Conservation (phyloP, 2,113 vertebrate genomes). For the Sarotherodon lohbergeri region DNA sequence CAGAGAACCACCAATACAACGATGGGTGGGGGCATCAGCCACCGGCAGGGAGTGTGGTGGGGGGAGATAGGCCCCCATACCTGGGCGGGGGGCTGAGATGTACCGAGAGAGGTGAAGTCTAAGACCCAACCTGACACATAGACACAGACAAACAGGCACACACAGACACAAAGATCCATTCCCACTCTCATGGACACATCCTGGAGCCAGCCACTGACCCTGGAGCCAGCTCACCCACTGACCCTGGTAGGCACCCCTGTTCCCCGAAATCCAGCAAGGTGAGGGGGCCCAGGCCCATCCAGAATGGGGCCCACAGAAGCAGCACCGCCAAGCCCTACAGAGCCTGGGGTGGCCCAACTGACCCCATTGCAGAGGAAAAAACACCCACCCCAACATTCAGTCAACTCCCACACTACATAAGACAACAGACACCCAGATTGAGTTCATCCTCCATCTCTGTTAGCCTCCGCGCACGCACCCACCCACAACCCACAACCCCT, state of each 20-base stretch:
- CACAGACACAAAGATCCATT: not conserved
- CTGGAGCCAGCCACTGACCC: not conserved
- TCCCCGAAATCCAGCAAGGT: not conserved
- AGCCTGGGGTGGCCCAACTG: not conserved
- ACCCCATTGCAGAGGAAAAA: not conserved
- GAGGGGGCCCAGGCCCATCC: not conserved
- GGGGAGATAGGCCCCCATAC: not conserved
- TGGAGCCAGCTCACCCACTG: too few species aligned
- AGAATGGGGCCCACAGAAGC: not conserved
- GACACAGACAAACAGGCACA: not conserved
- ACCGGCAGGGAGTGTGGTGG: not conserved
- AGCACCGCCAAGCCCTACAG: not conserved
- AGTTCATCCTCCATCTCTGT: not conserved
- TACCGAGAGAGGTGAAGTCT: not conserved
- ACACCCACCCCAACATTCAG: not conserved
- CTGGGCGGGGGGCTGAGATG: not conserved
- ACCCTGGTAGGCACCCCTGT: not conserved
- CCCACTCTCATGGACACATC: not conserved
- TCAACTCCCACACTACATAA: not conserved
- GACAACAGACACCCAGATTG: not conserved
- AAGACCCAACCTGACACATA: not conserved
- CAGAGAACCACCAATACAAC: not conserved
- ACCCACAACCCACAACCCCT: not conserved
- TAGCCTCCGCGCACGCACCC: not conserved
- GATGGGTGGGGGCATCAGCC: not conserved